phyloP scores from a whole-genome alignment of 1,140 invertebrate species.

The Ladona fulva region DNA sequence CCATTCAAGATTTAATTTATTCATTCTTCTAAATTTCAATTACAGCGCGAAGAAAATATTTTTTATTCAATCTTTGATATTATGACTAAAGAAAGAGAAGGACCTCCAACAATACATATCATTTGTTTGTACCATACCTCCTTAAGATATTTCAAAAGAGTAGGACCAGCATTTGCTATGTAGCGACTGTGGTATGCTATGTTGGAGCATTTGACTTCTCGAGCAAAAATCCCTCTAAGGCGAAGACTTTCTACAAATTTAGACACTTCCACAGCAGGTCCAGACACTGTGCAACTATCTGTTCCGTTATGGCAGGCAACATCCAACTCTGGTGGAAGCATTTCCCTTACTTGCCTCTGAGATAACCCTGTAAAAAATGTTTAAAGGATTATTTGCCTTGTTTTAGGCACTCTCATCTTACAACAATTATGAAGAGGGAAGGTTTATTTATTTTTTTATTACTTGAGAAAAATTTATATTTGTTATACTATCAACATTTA shows the following conservation, averaged over 20 bases:
- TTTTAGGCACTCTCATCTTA: too few relatives aligned
- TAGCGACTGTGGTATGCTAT: constrained; percentile 70
- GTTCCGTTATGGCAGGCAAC: constrained; percentile 62
- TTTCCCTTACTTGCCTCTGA: constrained; percentile 26
- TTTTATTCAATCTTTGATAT: too few relatives aligned
- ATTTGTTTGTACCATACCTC: constrained; percentile 50
- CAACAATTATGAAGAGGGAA: too few relatives aligned
- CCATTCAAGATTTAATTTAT: too few relatives aligned
- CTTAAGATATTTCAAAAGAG: constrained; percentile 58
- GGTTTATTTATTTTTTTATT: too few relatives aligned
- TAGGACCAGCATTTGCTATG: constrained; percentile 66
- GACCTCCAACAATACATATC: too few relatives aligned
- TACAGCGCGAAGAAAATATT: too few relatives aligned
- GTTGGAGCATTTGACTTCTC: constrained; percentile 55
- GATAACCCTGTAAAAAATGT: neutral
- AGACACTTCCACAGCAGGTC: constrained; percentile 41
- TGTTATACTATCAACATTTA: too few relatives aligned
- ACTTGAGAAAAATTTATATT: too few relatives aligned
- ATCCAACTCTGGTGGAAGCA: constrained; percentile 45
- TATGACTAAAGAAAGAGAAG: too few relatives aligned
- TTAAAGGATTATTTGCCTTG: too few relatives aligned
- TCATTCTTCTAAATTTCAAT: too few relatives aligned
- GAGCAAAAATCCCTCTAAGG: constrained; percentile 47
- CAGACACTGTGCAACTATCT: constrained; percentile 61
- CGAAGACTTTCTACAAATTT: constrained; percentile 33